Evolutionary conservation across 2,797 vertebrate species (phyloP), one percentile per base, ranked within the genome.

Genomic region (Thunnus albacares): DNA sequence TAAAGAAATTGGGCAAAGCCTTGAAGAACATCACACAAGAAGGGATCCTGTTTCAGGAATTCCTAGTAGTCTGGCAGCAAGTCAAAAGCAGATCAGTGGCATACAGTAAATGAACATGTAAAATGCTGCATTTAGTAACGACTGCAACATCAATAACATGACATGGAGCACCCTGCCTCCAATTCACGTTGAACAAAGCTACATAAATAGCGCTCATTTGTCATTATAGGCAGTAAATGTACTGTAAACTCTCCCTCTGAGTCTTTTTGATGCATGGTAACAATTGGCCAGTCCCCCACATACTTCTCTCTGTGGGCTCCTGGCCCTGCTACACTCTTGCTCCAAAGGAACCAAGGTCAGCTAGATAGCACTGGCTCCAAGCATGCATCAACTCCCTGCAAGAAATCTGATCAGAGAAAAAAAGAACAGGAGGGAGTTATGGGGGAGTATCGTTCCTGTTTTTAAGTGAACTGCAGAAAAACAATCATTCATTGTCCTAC

Each of bases 321-420:
- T 81, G 89, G 81, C 86, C 61, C 26, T 30, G 75, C 75, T 88
- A 77, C 84, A 66, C 73, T 86, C 71, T 72, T 75, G 51, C 73
- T 72, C 74, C 85, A 57, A 57, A 65, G 64, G 47, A 77, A 41
- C 80, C 91, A 91, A 94, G 92, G 91, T 91, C 87, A 56, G 65
- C 67, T 51, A 75, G 93, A 93, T 94, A 90, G 83, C 49, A 20
- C 53, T 64, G 56, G 47, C 53, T 75, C 66, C 0, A 22, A 63
- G 80, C 81, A 53, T 66, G 69, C 84, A 75, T 70, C 35, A 43
- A 63, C 83, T 87, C 84, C 85, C 77, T 55, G 72, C 56, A 66
- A 71, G 75, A 83, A 72, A 84, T 74, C 49, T 33, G 74, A 88
- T 87, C 81, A 83, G 63, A 85, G 80, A 58, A 77, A 56, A 69